phyloP scores from a whole-genome alignment of 1,140 invertebrate species.

The Drosophila yakuba region DNA sequence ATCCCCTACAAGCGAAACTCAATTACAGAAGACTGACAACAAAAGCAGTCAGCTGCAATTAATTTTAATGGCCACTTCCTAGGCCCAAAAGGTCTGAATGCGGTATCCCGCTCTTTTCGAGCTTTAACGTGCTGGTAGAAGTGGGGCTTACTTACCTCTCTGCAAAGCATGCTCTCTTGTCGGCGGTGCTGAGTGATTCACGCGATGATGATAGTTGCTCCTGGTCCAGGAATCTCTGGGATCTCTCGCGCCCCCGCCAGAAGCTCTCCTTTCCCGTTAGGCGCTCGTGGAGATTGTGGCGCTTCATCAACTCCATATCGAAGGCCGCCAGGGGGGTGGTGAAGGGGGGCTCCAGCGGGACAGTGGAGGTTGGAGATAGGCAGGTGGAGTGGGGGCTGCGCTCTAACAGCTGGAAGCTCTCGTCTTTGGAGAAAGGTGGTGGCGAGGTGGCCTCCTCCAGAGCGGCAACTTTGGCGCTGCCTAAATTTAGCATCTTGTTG shows the following conservation, averaged over 20 bases:
- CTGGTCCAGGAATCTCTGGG: slow-evolving; percentile 47
- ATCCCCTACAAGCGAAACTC: slow-evolving; percentile 18
- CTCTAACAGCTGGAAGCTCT: slow-evolving; percentile 42
- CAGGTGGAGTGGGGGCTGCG: neutral
- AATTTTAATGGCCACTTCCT: slow-evolving; percentile 63
- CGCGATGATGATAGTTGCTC: slow-evolving; percentile 32
- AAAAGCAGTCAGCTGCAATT: slow-evolving; percentile 41
- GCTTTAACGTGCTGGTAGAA: neutral
- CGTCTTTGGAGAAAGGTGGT: slow-evolving; percentile 8
- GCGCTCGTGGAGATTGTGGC: slow-evolving; percentile 37
- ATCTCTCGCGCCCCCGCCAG: slow-evolving; percentile 23
- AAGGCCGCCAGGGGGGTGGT: slow-evolving; percentile 64
- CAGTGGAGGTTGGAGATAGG: neutral
- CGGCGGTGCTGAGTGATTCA: slow-evolving; percentile 51
- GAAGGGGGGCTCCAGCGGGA: slow-evolving; percentile 47
- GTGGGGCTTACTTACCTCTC: slow-evolving; percentile 42
- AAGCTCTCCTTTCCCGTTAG: slow-evolving; percentile 37
- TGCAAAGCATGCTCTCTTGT: slow-evolving; percentile 55
- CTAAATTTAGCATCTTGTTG: slow-evolving; percentile 75
- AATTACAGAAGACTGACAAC: slow-evolving; percentile 42
- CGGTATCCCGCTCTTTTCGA: slow-evolving; percentile 12
- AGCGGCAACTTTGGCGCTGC: slow-evolving; percentile 32
- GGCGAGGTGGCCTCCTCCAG: slow-evolving; percentile 27
- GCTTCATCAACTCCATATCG: slow-evolving; percentile 64
- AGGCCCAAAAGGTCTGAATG: neutral